Percentiles rank a stretch among this genome's conserved stretches.
phyloP scores from a whole-genome alignment of 2,888 invertebrate genomes.

The Amblyjoppa proteus region DNA sequence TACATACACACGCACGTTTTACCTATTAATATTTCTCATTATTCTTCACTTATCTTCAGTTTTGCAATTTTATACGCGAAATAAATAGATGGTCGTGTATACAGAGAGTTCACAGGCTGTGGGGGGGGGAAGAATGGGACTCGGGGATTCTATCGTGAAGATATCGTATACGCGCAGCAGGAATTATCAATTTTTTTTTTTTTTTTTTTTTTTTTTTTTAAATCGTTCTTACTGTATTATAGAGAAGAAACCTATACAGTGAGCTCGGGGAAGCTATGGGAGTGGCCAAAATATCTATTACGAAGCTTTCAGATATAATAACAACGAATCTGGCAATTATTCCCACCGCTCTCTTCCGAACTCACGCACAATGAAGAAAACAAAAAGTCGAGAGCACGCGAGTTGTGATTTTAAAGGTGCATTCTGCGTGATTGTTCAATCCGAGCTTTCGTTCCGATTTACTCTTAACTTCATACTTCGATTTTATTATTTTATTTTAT shows the following conservation, averaged over 20 bases:
- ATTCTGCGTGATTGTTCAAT: slow-evolving; percentile 41
- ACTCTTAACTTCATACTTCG: slow-evolving; percentile 26
- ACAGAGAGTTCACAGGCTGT: slow-evolving; percentile 17
- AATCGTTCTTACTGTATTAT: slow-evolving; percentile 22
- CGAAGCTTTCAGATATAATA: not conserved
- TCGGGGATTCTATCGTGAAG: slow-evolving; percentile 42
- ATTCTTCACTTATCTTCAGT: slow-evolving; percentile 26
- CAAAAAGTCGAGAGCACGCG: slow-evolving; percentile 50
- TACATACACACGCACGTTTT: slow-evolving; percentile 44
- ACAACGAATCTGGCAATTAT: slow-evolving; percentile 1
- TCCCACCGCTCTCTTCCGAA: not conserved
- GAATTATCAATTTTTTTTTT: slow-evolving; percentile 32
- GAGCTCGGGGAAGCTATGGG: slow-evolving; percentile 14
- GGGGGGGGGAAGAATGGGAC: not conserved
- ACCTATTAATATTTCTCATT: not conserved
- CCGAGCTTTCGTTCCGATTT: slow-evolving; percentile 34
- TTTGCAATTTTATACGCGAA: slow-evolving; percentile 52
- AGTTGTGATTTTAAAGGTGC: slow-evolving; percentile 50
- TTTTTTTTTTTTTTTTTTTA: too few relatives aligned
- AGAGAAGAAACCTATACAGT: slow-evolving; percentile 13
- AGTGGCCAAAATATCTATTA: slow-evolving; percentile 20
- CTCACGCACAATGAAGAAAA: not conserved
- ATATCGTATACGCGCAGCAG: slow-evolving; percentile 65
- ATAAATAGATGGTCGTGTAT: slow-evolving; percentile 19
- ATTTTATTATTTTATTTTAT: slow-evolving; percentile 39